A percentile compares a stretch with the other conserved stretches of the same genome.
phyloP scores from a whole-genome alignment of 2,113 vertebrate species.

The Oophaga pumilio region DNA sequence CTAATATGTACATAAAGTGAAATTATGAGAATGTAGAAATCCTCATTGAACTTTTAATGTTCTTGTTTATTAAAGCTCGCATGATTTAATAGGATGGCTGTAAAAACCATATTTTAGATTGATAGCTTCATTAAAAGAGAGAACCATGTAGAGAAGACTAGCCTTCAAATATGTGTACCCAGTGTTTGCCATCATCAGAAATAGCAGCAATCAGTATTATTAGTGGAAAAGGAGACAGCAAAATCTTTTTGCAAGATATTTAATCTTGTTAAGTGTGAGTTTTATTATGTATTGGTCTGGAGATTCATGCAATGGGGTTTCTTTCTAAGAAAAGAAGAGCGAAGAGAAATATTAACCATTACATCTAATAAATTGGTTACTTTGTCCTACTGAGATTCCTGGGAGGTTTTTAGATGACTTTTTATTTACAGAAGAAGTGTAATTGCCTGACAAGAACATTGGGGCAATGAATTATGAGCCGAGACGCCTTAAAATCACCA shows the following conservation, averaged over 20 bases:
- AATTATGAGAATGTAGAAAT: not conserved
- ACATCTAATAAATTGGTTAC: slow-evolving; percentile 44
- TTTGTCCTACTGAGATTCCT: slow-evolving; percentile 21
- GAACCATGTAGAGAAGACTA: not conserved
- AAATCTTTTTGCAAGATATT: slow-evolving; percentile 24
- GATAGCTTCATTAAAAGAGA: not conserved
- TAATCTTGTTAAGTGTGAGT: slow-evolving; percentile 16
- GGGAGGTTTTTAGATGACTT: slow-evolving; percentile 21
- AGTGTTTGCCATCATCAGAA: slow-evolving; percentile 25
- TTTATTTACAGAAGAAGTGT: slow-evolving; percentile 35
- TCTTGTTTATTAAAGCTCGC: not conserved
- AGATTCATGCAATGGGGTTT: slow-evolving; percentile 27
- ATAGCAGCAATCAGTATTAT: slow-evolving; percentile 12
- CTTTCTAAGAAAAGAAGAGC: slow-evolving; percentile 22
- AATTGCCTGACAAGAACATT: slow-evolving; percentile 44
- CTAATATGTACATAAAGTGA: not conserved
- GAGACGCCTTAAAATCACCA: slow-evolving; percentile 30
- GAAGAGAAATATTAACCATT: slow-evolving; percentile 43
- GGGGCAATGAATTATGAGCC: slow-evolving; percentile 23
- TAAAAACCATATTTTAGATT: not conserved
- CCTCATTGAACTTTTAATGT: not conserved
- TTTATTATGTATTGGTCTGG: slow-evolving; percentile 30
- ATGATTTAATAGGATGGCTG: not conserved
- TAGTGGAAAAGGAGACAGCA: not conserved
- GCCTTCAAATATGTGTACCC: not conserved